These are phyloP conservation scores for Tragelaphus strepsiceros DNA, from an alignment of 2,113 vertebrate species.

Conservation along the genomic window DNA sequence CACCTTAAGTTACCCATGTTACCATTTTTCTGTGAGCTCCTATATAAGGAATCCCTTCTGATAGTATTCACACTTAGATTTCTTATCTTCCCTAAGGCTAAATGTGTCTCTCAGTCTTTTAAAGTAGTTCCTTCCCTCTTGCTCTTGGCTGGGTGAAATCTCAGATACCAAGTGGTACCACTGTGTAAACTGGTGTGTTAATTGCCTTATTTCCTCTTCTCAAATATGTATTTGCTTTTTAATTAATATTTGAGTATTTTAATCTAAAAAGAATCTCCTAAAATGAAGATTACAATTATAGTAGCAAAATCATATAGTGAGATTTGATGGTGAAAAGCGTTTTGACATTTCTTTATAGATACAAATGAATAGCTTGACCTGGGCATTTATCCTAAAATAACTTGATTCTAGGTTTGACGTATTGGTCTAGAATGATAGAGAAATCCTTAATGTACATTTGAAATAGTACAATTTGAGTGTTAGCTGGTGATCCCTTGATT, in stretches of 20 bases:
- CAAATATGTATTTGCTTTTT: background rate
- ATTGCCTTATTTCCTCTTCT: background rate
- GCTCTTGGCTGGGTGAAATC: background rate
- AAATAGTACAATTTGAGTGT: background rate
- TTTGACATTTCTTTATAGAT: background rate
- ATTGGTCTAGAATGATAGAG: background rate
- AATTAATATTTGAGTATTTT: slow-evolving; percentile 16
- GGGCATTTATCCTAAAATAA: background rate
- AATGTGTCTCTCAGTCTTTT: background rate
- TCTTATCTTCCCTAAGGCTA: background rate
- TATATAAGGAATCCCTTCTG: background rate
- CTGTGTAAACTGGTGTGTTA: background rate
- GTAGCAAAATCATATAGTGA: background rate
- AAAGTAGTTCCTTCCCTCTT: background rate
- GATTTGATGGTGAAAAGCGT: background rate
- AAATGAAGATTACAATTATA: background rate
- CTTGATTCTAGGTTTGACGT: background rate
- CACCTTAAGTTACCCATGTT: background rate
- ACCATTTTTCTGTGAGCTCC: background rate
- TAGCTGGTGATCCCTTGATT: background rate
- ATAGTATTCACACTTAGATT: background rate
- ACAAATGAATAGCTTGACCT: background rate
- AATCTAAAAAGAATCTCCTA: background rate
- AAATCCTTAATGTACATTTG: background rate
- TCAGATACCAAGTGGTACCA: background rate